Conservation (phyloP, 2,113 vertebrate species). For the Archocentrus centrarchus region DNA sequence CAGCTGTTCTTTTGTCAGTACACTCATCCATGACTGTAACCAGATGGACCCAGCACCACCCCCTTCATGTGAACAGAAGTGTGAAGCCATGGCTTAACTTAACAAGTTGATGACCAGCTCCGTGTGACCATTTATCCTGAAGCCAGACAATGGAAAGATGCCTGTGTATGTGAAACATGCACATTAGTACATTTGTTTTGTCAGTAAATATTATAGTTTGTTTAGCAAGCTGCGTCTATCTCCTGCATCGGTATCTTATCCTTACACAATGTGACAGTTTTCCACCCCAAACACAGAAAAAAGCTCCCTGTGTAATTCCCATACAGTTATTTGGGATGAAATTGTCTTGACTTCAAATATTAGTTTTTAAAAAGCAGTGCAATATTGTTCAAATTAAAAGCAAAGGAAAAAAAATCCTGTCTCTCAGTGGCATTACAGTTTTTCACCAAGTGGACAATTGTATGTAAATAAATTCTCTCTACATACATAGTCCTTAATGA, state of each 20-base stretch:
- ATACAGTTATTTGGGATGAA: not conserved
- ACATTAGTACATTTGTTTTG: not conserved
- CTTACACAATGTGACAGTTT: not conserved
- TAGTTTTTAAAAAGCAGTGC: not conserved
- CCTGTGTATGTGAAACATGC: not conserved
- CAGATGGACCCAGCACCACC: too few relatives aligned
- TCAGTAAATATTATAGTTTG: not conserved
- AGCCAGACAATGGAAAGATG: not conserved
- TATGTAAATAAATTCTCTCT: not conserved
- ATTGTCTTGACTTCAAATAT: not conserved
- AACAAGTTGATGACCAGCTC: not conserved
- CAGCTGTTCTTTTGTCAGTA: too few relatives aligned
- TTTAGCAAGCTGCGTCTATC: not conserved
- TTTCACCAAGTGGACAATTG: too few relatives aligned
- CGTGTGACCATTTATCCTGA: not conserved
- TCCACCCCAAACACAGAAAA: not conserved
- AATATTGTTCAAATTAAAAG: not conserved
- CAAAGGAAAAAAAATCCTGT: too few relatives aligned
- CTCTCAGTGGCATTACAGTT: too few relatives aligned
- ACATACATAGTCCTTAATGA: not conserved
- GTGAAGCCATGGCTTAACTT: not conserved
- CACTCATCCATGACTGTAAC: fast-evolving
- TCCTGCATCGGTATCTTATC: not conserved
- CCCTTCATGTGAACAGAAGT: too few relatives aligned
- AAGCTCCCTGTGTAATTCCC: not conserved